phyloP scores from a whole-genome alignment of 2,113 vertebrate species.

The Syngnathus scovelli region DNA sequence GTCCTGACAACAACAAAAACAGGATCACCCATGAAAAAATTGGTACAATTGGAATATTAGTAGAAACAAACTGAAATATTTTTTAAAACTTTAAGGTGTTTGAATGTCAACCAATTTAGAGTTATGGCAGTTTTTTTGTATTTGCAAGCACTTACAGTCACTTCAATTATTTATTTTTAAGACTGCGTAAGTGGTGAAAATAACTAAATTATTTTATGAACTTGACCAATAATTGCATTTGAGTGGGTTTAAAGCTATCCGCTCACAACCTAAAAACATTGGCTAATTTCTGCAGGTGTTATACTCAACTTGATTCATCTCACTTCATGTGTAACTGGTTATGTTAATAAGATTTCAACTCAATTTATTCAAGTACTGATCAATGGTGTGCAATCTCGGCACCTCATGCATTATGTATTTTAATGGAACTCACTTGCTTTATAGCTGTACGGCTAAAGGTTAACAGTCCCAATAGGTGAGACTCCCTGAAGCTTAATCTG shows the following conservation, averaged over 20 bases:
- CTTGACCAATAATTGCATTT: slow-evolving; percentile 25
- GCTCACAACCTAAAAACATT: slow-evolving; percentile 21
- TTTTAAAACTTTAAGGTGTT: background rate
- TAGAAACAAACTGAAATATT: background rate
- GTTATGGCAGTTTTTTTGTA: background rate
- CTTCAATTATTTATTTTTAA: background rate
- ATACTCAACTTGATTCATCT: slow-evolving; percentile 64
- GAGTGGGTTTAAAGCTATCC: slow-evolving; percentile 37
- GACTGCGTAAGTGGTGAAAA: background rate
- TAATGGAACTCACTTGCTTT: slow-evolving; percentile 79
- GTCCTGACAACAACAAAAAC: slow-evolving; percentile 2
- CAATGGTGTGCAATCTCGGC: slow-evolving; percentile 86
- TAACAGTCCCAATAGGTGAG: slow-evolving; percentile 83
- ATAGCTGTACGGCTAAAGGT: slow-evolving; percentile 83
- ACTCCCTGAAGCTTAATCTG: slow-evolving; percentile 81
- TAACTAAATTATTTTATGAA: background rate
- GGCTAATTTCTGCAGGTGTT: slow-evolving; percentile 58
- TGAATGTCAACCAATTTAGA: too few species aligned
- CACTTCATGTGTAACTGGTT: slow-evolving; percentile 76
- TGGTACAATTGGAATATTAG: background rate
- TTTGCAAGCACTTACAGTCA: background rate
- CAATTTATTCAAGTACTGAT: slow-evolving; percentile 94
- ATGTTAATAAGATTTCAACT: slow-evolving; percentile 86
- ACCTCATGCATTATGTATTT: slow-evolving; percentile 92
- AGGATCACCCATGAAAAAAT: background rate